These are phyloP conservation scores for Nezara viridula DNA, from an alignment of 2,888 invertebrate genomes.

Conservation along the genomic window DNA sequence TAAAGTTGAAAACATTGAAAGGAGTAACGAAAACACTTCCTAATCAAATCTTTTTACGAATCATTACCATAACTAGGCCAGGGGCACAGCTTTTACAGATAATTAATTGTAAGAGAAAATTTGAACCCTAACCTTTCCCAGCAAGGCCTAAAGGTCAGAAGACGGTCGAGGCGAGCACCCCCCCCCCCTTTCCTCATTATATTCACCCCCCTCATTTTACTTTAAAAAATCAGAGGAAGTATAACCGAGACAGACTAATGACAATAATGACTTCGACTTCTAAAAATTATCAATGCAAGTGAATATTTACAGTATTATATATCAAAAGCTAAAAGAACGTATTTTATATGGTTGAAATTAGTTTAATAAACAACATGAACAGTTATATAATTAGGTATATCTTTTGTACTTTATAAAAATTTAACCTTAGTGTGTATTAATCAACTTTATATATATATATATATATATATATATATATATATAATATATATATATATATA, in stretches of 20 bases:
- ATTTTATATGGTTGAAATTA: too few relatives aligned
- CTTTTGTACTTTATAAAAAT: too few relatives aligned
- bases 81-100: background rate
- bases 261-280: background rate
- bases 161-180: background rate
- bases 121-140: constrained; percentile 3
- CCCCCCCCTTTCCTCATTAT: background rate
- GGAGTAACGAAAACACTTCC: background rate
- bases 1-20: background rate
- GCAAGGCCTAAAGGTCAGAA: background rate
- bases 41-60: background rate
- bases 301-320: too few relatives aligned
- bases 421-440: too few relatives aligned
- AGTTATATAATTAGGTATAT: too few relatives aligned
- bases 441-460: too few relatives aligned
- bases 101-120: constrained; percentile 27
- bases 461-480: too few relatives aligned
- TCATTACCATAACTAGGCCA: background rate
- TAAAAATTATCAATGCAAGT: too few relatives aligned
- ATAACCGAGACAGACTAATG: background rate
- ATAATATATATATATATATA: too few relatives aligned
- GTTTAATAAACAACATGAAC: too few relatives aligned
- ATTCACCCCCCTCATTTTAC: background rate
- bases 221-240: background rate
- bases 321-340: too few relatives aligned